A percentile compares a stretch with the other conserved stretches of the same genome.
Conservation (phyloP, 2,113 vertebrate genomes). For the Rhinolophus sinicus region DNA sequence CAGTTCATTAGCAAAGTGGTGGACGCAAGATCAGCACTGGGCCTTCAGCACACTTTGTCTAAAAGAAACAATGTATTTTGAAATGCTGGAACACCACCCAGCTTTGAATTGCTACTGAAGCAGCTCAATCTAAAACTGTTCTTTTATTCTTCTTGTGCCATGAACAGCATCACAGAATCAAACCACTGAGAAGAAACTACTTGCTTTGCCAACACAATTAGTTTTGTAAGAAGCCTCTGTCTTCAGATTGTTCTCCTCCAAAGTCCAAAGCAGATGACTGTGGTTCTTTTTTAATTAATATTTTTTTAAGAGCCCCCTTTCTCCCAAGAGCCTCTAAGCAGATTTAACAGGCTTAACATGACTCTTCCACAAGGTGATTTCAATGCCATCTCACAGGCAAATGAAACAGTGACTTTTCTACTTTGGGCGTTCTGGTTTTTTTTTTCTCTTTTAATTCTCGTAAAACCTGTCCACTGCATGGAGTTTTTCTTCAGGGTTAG, state of each 20-base stretch:
- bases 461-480: neutral
- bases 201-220: constrained; percentile 77
- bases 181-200: constrained; percentile 57
- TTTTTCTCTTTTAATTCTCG: neutral
- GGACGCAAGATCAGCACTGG: neutral
- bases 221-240: constrained; percentile 67
- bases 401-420: neutral
- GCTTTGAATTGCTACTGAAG: neutral
- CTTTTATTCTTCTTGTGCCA: neutral
- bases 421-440: neutral
- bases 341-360: constrained; percentile 61
- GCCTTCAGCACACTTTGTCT: neutral
- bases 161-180: constrained; percentile 57
- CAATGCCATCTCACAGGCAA: neutral
- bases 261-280: constrained; percentile 69
- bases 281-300: constrained; percentile 69
- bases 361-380: constrained; percentile 26
- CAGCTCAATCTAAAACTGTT: constrained; percentile 26
- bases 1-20: neutral
- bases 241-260: constrained; percentile 77
- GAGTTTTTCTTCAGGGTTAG: neutral
- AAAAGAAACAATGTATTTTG: neutral
- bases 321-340: constrained; percentile 42
- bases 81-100: neutral
- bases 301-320: constrained; percentile 52